phyloP scores from a whole-genome alignment of 2,113 vertebrate species.

The Casuarius casuarius region DNA sequence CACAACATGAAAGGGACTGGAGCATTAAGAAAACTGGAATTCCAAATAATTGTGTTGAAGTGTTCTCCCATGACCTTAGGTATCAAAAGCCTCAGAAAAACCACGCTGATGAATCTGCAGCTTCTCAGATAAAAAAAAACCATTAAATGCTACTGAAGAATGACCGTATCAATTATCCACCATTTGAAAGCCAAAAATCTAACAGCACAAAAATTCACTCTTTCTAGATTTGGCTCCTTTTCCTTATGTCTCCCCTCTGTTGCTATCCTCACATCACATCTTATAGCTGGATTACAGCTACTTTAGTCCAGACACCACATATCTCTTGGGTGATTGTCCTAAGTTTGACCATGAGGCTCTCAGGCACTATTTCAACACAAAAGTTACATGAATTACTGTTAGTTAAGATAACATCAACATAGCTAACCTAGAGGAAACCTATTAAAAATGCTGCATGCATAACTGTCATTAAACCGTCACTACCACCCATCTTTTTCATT shows the following conservation, averaged over 20 bases:
- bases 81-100: not conserved
- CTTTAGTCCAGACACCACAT: not conserved
- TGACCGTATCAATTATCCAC: slow-evolving; percentile 4
- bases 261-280: not conserved
- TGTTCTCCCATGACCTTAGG: not conserved
- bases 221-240: not conserved
- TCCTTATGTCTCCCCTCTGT: not conserved
- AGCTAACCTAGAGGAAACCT: not conserved
- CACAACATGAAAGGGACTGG: not conserved
- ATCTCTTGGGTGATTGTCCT: not conserved
- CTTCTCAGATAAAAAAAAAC: not conserved
- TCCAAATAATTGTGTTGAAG: not conserved
- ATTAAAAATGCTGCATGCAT: not conserved
- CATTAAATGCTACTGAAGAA: not conserved
- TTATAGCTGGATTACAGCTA: not conserved
- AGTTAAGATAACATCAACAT: not conserved
- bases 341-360: not conserved
- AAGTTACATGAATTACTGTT: not conserved
- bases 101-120: not conserved
- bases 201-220: not conserved
- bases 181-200: not conserved
- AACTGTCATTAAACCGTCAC: not conserved
- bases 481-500: not conserved
- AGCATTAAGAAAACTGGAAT: not conserved
- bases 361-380: not conserved